Percentiles rank a stretch among this genome's conserved stretches.
Conservation (phyloP, 2,797 vertebrate species). For the Galaxias olidus region DNA sequence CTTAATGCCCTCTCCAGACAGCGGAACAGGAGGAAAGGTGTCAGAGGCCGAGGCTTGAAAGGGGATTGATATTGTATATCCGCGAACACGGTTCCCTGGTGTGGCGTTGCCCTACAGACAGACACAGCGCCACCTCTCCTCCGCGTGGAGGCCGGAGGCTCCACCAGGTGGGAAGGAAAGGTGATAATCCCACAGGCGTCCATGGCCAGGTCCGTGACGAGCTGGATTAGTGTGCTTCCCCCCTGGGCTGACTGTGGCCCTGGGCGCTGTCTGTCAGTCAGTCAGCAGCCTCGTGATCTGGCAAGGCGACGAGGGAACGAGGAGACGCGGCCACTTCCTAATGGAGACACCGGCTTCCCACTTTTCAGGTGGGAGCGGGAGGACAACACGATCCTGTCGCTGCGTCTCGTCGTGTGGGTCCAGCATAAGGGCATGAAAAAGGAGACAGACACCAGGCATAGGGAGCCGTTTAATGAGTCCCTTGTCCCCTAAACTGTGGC, state of each 20-base stretch:
- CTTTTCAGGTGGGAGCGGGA: conserved; percentile 20
- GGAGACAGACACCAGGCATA: conserved; percentile 10
- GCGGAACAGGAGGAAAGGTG: conserved; percentile 29
- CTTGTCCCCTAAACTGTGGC: conserved; percentile 46
- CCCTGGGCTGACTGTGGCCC: conserved; percentile 30
- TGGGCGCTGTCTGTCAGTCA: conserved; percentile 1
- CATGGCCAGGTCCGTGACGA: background rate
- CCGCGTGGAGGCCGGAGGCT: conserved; percentile 8
- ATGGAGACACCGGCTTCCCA: conserved; percentile 47
- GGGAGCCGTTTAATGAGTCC: conserved; percentile 62
- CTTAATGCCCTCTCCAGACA: conserved; percentile 59
- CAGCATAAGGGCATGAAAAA: too few species aligned
- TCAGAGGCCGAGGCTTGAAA: background rate
- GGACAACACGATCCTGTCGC: background rate
- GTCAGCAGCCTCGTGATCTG: conserved; percentile 37
- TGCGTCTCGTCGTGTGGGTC: too few species aligned
- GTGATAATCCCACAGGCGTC: background rate
- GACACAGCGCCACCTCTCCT: conserved; percentile 13
- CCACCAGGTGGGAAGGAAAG: conserved; percentile 3
- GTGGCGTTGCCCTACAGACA: conserved; percentile 16
- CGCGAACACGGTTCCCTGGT: conserved; percentile 16
- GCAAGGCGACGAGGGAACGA: conserved; percentile 28
- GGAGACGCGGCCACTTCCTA: conserved; percentile 19
- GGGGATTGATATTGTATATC: conserved; percentile 21
- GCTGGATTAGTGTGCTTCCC: conserved; percentile 18